Evolutionary conservation across 2,797 vertebrate genomes (phyloP), one percentile per base, ranked within the genome.

Genomic region (Intellagama lesueurii): DNA sequence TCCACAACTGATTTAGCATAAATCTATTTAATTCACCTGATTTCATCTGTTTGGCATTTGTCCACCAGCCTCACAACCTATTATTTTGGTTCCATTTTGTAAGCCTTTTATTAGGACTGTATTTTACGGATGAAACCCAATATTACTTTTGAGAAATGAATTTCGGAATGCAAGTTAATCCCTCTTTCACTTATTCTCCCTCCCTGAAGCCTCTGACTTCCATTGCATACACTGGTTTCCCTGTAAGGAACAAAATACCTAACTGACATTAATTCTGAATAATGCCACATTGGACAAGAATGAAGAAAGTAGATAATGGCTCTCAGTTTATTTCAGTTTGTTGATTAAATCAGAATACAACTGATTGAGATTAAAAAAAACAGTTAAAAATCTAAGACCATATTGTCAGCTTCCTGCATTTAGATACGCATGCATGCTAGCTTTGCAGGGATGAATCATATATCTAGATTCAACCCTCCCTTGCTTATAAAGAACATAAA

Each of bases 61-160:
- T 75, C 11, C 0, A 32, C 5, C 1, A 14, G 7, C 56, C 9
- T 0, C 85, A 56, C 8, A 30, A 2, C 44, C 35, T 75, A 30
- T 83, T 92, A 64, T 80, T 35, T 82, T 87, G n/a, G 88, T 92
- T 91, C 28, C 3, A 83, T 24, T 8, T 40, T 82, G 64, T 88
- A 92, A 69, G 47, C 17, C 7, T 4, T 1, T 90, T 47, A 79
- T 83, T 64, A 12, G 16, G 64, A 82, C 2, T 32, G 2, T 47
- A 8, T 89, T 89, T 69, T 79, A 47, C 52, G 49, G 17, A 1
- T 83, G 60, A 87, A 77, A 86, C 8, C 14, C 70, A 83, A 35
- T 47, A 88, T 90, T 47, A 76, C 30, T 30, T 60, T 69, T 52
- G 35, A 92, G 75, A 88, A 72, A 22, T 73, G 64, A 85, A 77